Conservation (phyloP, 2,113 vertebrate species). For the Psettodes erumei region DNA sequence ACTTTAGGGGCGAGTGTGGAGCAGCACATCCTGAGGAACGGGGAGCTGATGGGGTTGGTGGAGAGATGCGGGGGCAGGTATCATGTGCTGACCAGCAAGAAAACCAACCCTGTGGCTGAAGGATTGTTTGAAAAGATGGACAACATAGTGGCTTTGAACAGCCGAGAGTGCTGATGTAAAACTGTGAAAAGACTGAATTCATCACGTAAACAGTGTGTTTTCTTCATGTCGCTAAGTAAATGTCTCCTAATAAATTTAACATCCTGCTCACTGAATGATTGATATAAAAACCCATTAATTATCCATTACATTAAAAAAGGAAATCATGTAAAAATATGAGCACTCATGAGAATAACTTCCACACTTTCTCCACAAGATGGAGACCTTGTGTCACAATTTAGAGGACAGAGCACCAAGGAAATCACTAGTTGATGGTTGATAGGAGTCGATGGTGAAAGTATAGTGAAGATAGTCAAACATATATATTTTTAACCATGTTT, state of each 20-base stretch:
- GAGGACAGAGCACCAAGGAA: conserved; percentile 10
- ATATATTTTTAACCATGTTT: conserved; percentile 37
- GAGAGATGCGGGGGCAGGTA: conserved; percentile 72
- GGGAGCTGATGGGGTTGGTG: conserved; percentile 69
- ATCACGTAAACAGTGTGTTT: not conserved
- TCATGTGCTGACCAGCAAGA: conserved; percentile 66
- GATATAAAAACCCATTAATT: conserved; percentile 6
- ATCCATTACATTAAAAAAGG: not conserved
- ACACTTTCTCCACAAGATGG: conserved; percentile 69
- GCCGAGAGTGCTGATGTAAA: not conserved
- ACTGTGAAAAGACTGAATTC: not conserved
- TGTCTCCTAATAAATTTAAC: conserved; percentile 22
- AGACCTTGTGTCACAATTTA: conserved; percentile 68
- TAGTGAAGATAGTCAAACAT: conserved; percentile 61
- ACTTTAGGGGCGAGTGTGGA: conserved; percentile 72
- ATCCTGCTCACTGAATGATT: conserved; percentile 8
- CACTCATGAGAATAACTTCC: not conserved
- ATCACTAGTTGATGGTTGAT: conserved; percentile 55
- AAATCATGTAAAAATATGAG: not conserved
- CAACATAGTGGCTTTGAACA: conserved; percentile 55
- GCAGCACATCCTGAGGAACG: conserved; percentile 78
- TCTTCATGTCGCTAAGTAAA: not conserved
- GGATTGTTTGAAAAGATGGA: conserved; percentile 73
- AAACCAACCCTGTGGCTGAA: conserved; percentile 22
- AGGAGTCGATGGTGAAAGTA: conserved; percentile 67